These are phyloP conservation scores for Drosophila rubida DNA, from an alignment of 2,888 invertebrate genomes.

Conservation along the genomic window DNA sequence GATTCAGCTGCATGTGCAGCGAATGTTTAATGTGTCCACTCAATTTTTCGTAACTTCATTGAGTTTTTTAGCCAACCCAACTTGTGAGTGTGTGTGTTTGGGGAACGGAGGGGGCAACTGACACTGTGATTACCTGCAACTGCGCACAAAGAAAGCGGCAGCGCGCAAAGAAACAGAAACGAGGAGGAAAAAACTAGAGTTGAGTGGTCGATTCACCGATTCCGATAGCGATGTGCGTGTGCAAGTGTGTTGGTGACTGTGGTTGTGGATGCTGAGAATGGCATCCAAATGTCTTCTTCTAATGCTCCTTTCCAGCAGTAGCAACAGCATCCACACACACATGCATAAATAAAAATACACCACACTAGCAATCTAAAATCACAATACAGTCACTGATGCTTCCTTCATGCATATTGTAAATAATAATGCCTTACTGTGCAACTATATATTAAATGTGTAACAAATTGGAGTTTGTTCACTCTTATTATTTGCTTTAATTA, in stretches of 20 bases:
- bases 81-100: constrained; percentile 10
- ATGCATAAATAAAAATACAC: constrained; percentile 6
- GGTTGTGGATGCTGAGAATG: constrained; percentile 62
- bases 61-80: constrained; percentile 42
- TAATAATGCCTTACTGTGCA: constrained; percentile 31
- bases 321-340: constrained; percentile 55
- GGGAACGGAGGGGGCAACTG: background rate
- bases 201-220: constrained; percentile 42
- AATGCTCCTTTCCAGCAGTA: constrained; percentile 49
- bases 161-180: constrained; percentile 16
- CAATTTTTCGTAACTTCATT: constrained; percentile 49
- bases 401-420: constrained; percentile 33
- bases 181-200: constrained; percentile 22
- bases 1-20: constrained; percentile 49
- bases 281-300: constrained; percentile 50
- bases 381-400: constrained; percentile 36
- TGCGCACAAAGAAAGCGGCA: constrained; percentile 64
- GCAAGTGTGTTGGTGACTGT: constrained; percentile 32
- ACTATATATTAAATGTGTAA: constrained; percentile 51
- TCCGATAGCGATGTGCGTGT: constrained; percentile 25
- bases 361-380: constrained; percentile 16
- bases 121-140: constrained; percentile 67
- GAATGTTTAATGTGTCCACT: constrained; percentile 47
- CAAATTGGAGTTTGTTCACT: constrained; percentile 63
- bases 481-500: constrained; percentile 71